Evolutionary conservation across 2,888 invertebrate genomes (phyloP), one percentile per base, ranked within the genome.

Genomic region (Galerucella nymphaeae): DNA sequence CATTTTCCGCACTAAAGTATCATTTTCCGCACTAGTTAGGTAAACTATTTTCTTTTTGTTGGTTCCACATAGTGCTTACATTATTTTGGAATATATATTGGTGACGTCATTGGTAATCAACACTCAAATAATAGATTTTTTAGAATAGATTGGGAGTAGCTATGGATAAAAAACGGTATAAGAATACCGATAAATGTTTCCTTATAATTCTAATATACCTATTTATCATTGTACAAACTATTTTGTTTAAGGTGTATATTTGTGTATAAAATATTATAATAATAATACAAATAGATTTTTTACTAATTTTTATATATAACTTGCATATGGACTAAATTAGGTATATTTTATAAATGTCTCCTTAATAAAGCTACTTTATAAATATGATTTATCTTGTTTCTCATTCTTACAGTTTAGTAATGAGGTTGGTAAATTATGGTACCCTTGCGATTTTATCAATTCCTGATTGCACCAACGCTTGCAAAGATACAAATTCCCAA

Each of bases 201-300:
- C 11, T 53, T 53, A 18, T 53, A 18, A 53, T 48, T 14, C 48
- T 48, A 53, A 18, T 53, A 53, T 53, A 18, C 14, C 14, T 13
- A 45, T 45, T 45, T 14, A 45, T 45, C 45, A 14, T 53, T 53
- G 53, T 53, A 53, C 53, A 53, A 16, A 16, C 8, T 16, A 53
- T 53, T 53, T 18, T 53, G 53, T 53, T 18, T 53, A 64, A 55
- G 65, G 13, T 65, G 65, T 65, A 65, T 38, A 65, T 65, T 65
- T 65, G 38, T 65, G 65, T 65, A 65, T 23, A 65, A 65, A 18
- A 42, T 45, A 16, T 45, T 5, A 45, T 63, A n/a, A 41, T 61
- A 61, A 41, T 61, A 41, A 23, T 23, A 16, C 2, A 11, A 58
- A 38, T 61, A 6, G n/a, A 41, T 41, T 61, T 42, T 16, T 16